A percentile compares a stretch with the other conserved stretches of the same genome.
Conservation (phyloP, 2,797 vertebrate species). For the Trichosurus vulpecula region DNA sequence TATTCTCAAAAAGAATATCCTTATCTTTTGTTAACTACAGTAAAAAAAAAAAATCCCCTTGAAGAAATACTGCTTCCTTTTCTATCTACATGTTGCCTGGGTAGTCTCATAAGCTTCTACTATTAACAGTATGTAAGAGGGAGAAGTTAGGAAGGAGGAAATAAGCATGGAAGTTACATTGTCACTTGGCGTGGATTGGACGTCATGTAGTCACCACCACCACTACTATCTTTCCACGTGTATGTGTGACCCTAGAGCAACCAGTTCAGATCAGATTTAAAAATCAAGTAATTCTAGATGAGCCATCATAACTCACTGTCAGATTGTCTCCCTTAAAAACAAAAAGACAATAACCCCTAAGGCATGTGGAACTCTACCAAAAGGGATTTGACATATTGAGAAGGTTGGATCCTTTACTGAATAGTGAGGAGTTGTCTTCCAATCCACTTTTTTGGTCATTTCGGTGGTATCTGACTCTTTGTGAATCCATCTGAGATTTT, state of each 20-base stretch:
- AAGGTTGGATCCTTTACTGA: background rate
- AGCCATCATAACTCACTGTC: background rate
- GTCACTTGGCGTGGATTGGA: background rate
- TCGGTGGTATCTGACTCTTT: background rate
- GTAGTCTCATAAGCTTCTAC: background rate
- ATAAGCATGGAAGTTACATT: background rate
- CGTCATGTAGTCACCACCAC: background rate
- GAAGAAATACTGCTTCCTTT: background rate
- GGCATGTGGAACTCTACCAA: background rate
- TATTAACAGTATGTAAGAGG: background rate
- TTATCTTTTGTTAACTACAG: background rate
- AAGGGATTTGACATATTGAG: background rate
- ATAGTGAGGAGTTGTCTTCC: background rate
- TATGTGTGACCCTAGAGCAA: background rate
- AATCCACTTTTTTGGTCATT: background rate
- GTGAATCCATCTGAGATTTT: background rate
- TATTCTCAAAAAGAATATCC: background rate
- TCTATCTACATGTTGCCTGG: background rate
- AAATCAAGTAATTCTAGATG: background rate
- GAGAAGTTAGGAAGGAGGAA: background rate
- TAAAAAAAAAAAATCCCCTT: background rate
- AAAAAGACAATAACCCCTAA: background rate
- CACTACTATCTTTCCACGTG: background rate
- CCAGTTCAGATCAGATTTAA: background rate
- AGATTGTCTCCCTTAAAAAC: background rate